Conservation (phyloP, 2,113 vertebrate genomes). For the Holacanthus passer region DNA sequence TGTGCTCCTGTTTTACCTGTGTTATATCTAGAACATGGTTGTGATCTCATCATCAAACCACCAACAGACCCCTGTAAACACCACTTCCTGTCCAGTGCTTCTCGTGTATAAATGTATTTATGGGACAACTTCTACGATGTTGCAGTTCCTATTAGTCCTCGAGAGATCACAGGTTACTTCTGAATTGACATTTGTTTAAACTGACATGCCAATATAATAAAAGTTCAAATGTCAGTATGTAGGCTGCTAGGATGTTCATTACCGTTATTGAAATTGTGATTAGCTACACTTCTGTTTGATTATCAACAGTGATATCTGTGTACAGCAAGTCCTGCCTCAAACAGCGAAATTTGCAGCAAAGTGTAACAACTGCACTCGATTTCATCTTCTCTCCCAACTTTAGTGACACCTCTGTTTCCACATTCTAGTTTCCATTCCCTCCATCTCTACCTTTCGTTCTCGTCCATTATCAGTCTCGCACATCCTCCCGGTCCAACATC, state of each 20-base stretch:
- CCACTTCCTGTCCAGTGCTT: not conserved
- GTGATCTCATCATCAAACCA: slow-evolving; percentile 6
- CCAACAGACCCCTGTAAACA: slow-evolving; percentile 25
- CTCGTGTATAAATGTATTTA: not conserved
- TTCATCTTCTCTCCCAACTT: slow-evolving; percentile 4
- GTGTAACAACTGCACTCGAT: not conserved
- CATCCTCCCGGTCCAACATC: not conserved
- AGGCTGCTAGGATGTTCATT: not conserved
- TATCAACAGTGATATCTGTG: not conserved
- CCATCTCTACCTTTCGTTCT: slow-evolving; percentile 3
- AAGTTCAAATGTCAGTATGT: not conserved
- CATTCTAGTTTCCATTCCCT: not conserved
- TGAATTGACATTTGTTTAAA: not conserved
- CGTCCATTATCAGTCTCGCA: slow-evolving; percentile 2
- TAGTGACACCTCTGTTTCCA: not conserved
- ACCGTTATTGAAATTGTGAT: not conserved
- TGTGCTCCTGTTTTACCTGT: not conserved
- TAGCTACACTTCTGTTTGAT: not conserved
- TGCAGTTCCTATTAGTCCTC: not conserved
- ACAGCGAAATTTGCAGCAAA: slow-evolving; percentile 1
- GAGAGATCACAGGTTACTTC: slow-evolving; percentile 16
- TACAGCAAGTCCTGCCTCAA: not conserved
- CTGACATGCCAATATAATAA: not conserved
- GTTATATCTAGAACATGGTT: not conserved
- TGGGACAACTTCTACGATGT: not conserved